Evolutionary conservation across 2,888 invertebrate species (phyloP), one percentile per base, ranked within the genome.

Genomic region (Hirtodrosophila histrioides): DNA sequence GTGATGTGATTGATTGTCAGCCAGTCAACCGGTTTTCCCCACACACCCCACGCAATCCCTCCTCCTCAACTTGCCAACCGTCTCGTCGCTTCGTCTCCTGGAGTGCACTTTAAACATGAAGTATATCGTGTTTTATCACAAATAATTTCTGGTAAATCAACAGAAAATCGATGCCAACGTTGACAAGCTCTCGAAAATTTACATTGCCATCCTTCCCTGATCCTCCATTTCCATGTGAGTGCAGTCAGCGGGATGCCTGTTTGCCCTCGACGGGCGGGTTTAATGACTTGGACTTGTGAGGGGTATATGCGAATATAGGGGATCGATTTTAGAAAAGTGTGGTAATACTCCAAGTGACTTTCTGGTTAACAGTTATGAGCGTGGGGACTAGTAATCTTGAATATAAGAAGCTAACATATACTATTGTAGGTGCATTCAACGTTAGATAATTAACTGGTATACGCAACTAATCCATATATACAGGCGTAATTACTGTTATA

Each of bases 111-210:
- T 72, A 75, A 90, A 75, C 82, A 88, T 87, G 85, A 78, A 78
- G 87, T 88, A 89, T 88, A 89, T 63, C 91, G 90, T 91, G 91
- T 89, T 90, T 91, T 91, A 91, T 91, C 91, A 80, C 90, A 87
- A 87, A 88, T 86, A 86, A 90, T 88, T 88, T 83, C 82, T 84
- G 86, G 86, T 85, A 90, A 91, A 89, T 86, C 89, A 88, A 89
- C 79, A 75, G 70, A 75, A 88, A 86, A 89, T 89, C 89, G 88
- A 89, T 89, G 81, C 35, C 70, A 70, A 31, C 55, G 68, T 72
- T 69, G 69, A 65, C 69, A 78, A 54, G 43, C 45, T 62, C 48
- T 48, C 24, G 33, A 75, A 51, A 58, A 69, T 67, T 43, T 78
- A 82, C 64, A 65, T 64, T 66, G 50, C 11, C 36, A 41, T 45